Base-by-base conservation (phyloP, 2,797 vertebrate genomes). In the Rhinoraja longicauda region DNA sequence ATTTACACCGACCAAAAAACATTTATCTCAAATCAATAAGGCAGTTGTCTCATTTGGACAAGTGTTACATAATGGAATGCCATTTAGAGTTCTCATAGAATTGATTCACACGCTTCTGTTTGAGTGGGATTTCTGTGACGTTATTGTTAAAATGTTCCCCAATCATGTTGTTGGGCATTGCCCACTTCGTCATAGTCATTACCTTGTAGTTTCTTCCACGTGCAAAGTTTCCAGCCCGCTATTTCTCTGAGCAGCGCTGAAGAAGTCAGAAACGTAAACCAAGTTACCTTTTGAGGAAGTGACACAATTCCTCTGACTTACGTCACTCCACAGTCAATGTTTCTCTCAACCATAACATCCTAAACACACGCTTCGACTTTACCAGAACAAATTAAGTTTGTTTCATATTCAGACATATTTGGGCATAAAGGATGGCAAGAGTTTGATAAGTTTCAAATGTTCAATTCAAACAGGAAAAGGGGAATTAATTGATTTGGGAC, bases 391-490 rank as follows among this genome's bases (percentile, higher is more conserved):
- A 17, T 53, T 92, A 29, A 45, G 26, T 2, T 32, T 29, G 6
- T 21, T 88, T 36, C 32, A 67, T 88, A 15, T 62, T 62, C 64
- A 86, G 29, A 62, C 45, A n/a, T n/a, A n/a, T 21, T 36, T 67
- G 19, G 21, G 0, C 3, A 75, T 72, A 75, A 73, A 53, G 6
- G 39, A 26, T 45, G 90, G 39, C 57, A 92, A 29, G 39, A n/a
- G 5, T 19, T 67, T 67, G 88, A 90, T 90, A 7, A 36, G 21
- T 67, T 39, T 73, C 24, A 92, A 73, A 57, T 36, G 45, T n/a
- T 92, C 29, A 70, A 92, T 73, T 75, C 90, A 29, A 57, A 75
- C 90, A 75, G 67, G 90, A 73, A 92, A 92, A 72, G 72, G 53
- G 64, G 67, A 88, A 88, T 32, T 15, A 88, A 67, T 88, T 67